Percentiles rank a stretch among this genome's conserved stretches.
phyloP scores from a whole-genome alignment of 1,140 invertebrate genomes.

The Littorina saxatilis region DNA sequence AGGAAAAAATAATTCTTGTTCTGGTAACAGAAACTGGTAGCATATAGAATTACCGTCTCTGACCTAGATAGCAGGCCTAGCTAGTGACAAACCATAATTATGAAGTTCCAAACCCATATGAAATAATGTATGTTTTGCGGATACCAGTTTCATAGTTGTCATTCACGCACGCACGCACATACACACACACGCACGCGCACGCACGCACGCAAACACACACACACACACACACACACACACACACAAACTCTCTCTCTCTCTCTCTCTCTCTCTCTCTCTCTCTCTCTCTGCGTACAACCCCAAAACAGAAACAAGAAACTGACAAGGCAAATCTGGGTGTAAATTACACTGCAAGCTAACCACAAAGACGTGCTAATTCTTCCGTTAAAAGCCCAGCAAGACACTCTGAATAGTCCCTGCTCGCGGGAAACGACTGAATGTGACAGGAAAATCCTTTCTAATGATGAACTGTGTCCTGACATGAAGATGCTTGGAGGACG shows the following conservation, averaged over 20 bases:
- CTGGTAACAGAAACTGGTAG: too few relatives aligned
- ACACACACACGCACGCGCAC: constrained; percentile 7
- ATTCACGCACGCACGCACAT: background rate
- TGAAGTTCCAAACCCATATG: too few relatives aligned
- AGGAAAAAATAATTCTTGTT: too few relatives aligned
- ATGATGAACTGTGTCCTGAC: background rate
- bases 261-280: background rate
- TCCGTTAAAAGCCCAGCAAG: background rate
- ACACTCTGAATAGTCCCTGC: background rate
- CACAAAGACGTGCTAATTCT: background rate
- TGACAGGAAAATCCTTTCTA: background rate
- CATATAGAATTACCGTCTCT: too few relatives aligned
- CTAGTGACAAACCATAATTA: too few relatives aligned
- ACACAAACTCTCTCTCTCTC: constrained; percentile 9
- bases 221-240: constrained; percentile 7
- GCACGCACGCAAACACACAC: background rate
- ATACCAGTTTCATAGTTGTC: too few relatives aligned
- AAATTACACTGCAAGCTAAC: too few relatives aligned
- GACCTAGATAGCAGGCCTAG: too few relatives aligned
- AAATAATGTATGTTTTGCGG: too few relatives aligned
- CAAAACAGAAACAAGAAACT: too few relatives aligned
- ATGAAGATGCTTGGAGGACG: background rate
- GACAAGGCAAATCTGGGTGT: too few relatives aligned
- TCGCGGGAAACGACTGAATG: background rate
- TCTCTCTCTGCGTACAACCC: background rate